These are phyloP conservation scores for Latrodectus elegans DNA, from an alignment of 2,888 invertebrate genomes.

Conservation along the genomic window DNA sequence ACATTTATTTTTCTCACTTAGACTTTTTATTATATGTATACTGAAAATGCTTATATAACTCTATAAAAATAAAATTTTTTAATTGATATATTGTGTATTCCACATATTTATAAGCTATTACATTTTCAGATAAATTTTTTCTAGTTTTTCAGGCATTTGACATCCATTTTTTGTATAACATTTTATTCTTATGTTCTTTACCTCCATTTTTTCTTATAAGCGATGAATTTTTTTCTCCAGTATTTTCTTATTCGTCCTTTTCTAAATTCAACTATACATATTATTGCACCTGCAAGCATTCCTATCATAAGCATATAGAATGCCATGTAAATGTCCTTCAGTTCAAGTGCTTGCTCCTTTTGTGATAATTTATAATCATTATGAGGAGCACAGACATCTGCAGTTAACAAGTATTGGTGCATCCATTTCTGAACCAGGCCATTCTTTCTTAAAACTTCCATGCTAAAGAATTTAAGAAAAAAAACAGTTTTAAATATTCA, in stretches of 20 bases:
- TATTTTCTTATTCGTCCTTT: neutral
- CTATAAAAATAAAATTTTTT: no score
- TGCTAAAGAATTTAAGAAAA: neutral
- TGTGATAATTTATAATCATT: slow-evolving; percentile 24
- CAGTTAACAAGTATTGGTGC: slow-evolving; percentile 16
- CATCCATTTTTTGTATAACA: no score
- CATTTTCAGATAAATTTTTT: no score
- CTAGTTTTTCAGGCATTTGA: no score
- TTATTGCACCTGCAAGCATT: neutral
- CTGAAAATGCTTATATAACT: no score
- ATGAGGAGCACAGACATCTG: slow-evolving; percentile 29
- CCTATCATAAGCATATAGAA: slow-evolving; percentile 20
- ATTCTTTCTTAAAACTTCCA: slow-evolving; percentile 28
- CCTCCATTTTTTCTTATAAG: neutral
- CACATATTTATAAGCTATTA: no score
- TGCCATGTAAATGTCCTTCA: slow-evolving; percentile 23
- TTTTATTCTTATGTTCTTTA: neutral
- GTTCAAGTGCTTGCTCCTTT: slow-evolving; percentile 23
- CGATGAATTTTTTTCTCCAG: neutral
- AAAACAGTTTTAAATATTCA: neutral
- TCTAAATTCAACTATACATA: slow-evolving; percentile 2
- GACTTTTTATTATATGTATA: no score
- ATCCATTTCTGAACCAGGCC: slow-evolving; percentile 41
- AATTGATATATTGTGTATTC: no score
- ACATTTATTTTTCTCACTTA: no score